Evolutionary conservation across 2,113 vertebrate species (phyloP).

Genomic region (Rhodinocichla rosea): DNA sequence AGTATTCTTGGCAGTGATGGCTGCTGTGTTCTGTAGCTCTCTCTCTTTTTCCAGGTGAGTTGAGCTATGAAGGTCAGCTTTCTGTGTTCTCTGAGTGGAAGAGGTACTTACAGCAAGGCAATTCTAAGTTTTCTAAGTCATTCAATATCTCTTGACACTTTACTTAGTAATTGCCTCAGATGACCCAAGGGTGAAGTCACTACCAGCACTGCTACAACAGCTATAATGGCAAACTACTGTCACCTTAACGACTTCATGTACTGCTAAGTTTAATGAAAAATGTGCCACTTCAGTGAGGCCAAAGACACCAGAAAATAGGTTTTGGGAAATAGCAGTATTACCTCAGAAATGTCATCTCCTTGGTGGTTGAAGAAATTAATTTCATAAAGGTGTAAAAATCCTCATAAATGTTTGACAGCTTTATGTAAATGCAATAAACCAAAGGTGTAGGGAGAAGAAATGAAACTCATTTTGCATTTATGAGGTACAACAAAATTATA

Average conservation of each 20-base stretch:
- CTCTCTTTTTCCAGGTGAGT: neutral
- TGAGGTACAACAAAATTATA: constrained; percentile 47
- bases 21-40: neutral
- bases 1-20: neutral
- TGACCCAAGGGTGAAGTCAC: constrained; percentile 35
- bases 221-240: neutral
- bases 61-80: neutral
- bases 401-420: constrained; percentile 59
- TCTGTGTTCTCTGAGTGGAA: neutral
- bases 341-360: constrained; percentile 50
- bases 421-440: constrained; percentile 71
- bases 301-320: constrained; percentile 58
- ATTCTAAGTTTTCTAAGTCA: constrained; percentile 33
- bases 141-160: constrained; percentile 9
- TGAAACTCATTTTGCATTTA: constrained; percentile 57
- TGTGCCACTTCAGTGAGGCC: constrained; percentile 42
- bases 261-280: constrained; percentile 65
- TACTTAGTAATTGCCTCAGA: constrained; percentile 41
- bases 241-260: constrained; percentile 43
- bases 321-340: constrained; percentile 47
- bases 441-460: constrained; percentile 31
- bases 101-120: neutral
- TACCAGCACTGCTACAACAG: neutral
- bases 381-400: constrained; percentile 66
- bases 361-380: constrained; percentile 51